phyloP scores from a whole-genome alignment of 2,113 vertebrate genomes.

The Tyrannus savana region DNA sequence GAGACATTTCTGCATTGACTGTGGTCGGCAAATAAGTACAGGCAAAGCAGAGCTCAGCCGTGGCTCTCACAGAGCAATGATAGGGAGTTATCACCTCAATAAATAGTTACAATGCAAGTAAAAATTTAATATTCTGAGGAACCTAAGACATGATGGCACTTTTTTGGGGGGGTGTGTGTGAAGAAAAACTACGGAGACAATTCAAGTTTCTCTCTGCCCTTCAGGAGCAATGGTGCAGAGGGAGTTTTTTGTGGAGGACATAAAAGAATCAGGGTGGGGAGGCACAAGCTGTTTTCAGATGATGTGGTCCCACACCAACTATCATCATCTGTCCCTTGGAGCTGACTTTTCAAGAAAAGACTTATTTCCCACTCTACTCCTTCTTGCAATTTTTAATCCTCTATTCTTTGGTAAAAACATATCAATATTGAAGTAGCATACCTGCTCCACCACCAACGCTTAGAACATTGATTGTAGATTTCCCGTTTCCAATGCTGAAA shows the following conservation, averaged over 20 bases:
- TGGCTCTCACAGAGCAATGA: not conserved
- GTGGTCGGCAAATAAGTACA: fast-evolving
- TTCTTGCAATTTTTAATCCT: not conserved
- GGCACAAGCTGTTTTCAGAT: not conserved
- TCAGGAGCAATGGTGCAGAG: not conserved
- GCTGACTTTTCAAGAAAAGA: not conserved
- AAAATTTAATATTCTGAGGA: not conserved
- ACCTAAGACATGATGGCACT: not conserved
- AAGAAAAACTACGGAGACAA: not conserved
- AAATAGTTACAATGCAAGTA: not conserved
- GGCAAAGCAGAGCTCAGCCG: not conserved
- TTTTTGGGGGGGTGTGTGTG: not conserved
- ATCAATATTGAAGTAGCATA: constrained; percentile 50
- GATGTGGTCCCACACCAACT: not conserved
- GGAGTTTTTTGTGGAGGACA: not conserved
- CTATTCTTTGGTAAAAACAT: not conserved
- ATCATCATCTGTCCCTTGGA: not conserved
- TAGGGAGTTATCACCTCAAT: not conserved
- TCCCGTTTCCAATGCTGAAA: constrained; percentile 79
- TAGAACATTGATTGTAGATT: constrained; percentile 82
- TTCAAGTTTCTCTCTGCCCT: not conserved
- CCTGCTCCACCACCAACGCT: constrained; percentile 87
- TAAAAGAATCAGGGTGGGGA: not conserved
- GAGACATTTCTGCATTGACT: not conserved
- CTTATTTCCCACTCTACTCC: not conserved